Evolutionary conservation across 2,113 vertebrate species (phyloP).

Genomic region (Hystrix cristata): DNA sequence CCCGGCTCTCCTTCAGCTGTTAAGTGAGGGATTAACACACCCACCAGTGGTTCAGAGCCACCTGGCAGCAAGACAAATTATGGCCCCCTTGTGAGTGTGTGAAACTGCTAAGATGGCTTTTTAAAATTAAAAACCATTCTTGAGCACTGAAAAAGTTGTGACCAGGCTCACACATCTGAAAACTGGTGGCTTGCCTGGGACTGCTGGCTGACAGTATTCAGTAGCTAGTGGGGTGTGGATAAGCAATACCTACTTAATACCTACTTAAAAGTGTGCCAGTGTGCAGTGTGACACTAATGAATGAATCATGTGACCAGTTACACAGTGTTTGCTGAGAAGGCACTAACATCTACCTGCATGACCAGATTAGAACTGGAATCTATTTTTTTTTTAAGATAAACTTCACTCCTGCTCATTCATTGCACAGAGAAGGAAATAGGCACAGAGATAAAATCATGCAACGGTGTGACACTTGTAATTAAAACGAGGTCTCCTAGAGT

Average conservation of each 20-base stretch:
- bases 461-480: neutral
- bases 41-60: neutral
- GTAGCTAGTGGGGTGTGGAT: neutral
- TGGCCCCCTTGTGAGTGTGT: neutral
- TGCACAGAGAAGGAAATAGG: neutral
- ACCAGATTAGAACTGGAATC: neutral
- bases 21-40: neutral
- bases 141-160: slow-evolving; percentile 1
- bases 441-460: neutral
- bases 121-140: neutral
- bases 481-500: neutral
- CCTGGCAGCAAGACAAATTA: neutral
- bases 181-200: neutral
- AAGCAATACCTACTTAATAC: neutral
- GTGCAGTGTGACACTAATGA: neutral
- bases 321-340: neutral
- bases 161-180: neutral
- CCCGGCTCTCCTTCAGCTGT: neutral
- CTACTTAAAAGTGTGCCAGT: neutral
- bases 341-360: neutral
- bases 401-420: neutral
- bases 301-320: neutral
- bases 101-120: slow-evolving; percentile 19
- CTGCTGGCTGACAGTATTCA: neutral
- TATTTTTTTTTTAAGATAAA: neutral